Conservation (phyloP, 2,113 vertebrate genomes). For the Neodon shergylaensis region DNA sequence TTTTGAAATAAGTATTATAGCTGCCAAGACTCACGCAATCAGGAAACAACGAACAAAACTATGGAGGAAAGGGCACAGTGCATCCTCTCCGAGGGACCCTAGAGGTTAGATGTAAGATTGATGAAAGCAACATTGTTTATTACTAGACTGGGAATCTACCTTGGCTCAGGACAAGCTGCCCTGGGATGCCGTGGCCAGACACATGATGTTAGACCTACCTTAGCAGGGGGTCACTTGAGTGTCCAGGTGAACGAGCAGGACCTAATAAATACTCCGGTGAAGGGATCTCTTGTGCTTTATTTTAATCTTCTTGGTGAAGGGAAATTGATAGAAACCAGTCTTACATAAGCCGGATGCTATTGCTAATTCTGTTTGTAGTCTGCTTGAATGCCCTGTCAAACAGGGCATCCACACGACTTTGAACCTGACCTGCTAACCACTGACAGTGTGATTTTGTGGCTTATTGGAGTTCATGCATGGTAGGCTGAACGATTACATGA, state of each 20-base stretch:
- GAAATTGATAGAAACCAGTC: constrained; percentile 43
- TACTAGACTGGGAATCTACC: background rate
- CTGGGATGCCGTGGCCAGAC: background rate
- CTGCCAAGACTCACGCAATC: constrained; percentile 46
- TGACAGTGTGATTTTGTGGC: constrained; percentile 52
- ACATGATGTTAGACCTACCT: background rate
- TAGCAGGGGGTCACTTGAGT: background rate
- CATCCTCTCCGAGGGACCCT: background rate
- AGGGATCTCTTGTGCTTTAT: constrained; percentile 53
- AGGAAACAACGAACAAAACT: background rate
- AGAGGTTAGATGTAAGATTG: background rate
- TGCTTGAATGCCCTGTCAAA: constrained; percentile 2
- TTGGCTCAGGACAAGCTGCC: constrained; percentile 3
- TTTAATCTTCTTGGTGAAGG: constrained; percentile 51
- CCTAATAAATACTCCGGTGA: constrained; percentile 57
- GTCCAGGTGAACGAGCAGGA: constrained; percentile 8
- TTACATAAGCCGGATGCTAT: background rate
- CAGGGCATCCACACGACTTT: constrained; percentile 12
- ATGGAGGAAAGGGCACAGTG: background rate
- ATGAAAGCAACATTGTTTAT: constrained; percentile 62
- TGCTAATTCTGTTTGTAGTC: constrained; percentile 18
- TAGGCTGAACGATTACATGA: constrained; percentile 23
- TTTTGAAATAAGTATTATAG: background rate
- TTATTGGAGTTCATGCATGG: background rate
- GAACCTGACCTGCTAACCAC: constrained; percentile 25